Base-by-base conservation (phyloP, 2,113 vertebrate genomes). In the Catharus bicknelli region DNA sequence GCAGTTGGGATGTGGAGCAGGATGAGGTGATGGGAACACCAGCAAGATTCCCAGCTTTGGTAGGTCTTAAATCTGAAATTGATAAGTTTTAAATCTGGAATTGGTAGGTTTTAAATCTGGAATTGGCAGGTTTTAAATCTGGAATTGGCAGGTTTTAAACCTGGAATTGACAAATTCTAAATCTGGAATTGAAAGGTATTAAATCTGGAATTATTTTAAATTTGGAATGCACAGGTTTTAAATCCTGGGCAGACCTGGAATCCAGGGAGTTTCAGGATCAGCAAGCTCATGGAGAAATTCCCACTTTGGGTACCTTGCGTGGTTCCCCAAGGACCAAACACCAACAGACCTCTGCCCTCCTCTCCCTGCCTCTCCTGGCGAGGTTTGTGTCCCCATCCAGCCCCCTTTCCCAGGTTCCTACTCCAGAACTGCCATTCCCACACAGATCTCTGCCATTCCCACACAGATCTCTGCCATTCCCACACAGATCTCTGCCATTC, bases 301-400 rank as follows among this genome's bases (percentile, higher is more conserved):
- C 15, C 16, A 0, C 43, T 43, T 54, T 16, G 38, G 29, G 21
- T 17, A 22, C 7, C 70, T 5, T 0, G 0, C 14, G 26, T 30
- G 14, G 5, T 2, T 79, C 40, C 70, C 48, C 62, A 13, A 16
- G 61, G 34, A 8, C 16, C 3, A 21, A 27, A 80, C 10, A 16
- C 10, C 61, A 5, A 1, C 3, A 19, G 30, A 40, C 3, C 42
- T 62, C 38, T 32, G 25, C 30, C 54, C 21, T 66, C 16, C 54
- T 68, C 62, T 59, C 62, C 30, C 27, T 16, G 18, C 48, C 40
- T 50, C 17, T 38, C 51, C 76, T 38, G 75, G 11, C 13, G 62
- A 22, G 59, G 26, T 13, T 34, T 1, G 2, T 2, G 5, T 26
- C 25, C 17, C 25, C 27, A 7, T 14, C n/a, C 69, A 11, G 5